Evolutionary conservation across 2,797 vertebrate species (phyloP), one percentile per base, ranked within the genome.

Genomic region (Hoplostethus mediterraneus): DNA sequence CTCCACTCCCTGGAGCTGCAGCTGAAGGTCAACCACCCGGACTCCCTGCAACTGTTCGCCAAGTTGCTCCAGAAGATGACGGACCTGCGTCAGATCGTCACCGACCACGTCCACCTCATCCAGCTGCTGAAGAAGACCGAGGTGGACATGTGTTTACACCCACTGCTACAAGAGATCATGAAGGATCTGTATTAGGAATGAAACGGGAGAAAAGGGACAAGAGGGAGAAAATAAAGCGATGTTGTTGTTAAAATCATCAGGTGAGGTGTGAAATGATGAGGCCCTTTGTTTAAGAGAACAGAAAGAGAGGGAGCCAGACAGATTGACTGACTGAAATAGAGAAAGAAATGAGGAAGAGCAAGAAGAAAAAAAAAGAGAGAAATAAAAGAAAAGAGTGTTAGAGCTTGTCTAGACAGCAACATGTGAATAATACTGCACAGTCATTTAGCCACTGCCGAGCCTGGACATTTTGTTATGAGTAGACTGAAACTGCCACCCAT

Each of bases 41-140:
- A 98, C 84, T 96, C 96, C 2, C 95, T 97, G 5, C 98, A 99
- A 80, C 96, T 99, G 57, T 99, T 99, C 38, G 97, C 98, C 89
- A 99, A 98, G 89, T 88, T 99, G 88, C 96, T 99, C 44, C 98
- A 99, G 95, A 99, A 99, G 94, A 99, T 99, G 98, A 99, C 98
- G 4, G 98, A 99, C 94, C 96, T 99, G 87, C 95, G 98, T 79
- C 97, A 99, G 93, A 96, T 99, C 17, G 98, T 99, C 73, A 97
- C 97, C 0, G 95, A 99, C 80, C 98, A 99, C 0, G 98, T 99
- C 77, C 98, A 97, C 92, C 91, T 97, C 36, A 94, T 99, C 87
- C 96, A 98, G 90, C 93, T 98, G 60, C 95, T 99, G 79, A 98
- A 97, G 93, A 97, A 99, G 90, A 97, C 96, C 0, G 98, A 99